These are phyloP conservation scores for Gymnoscelis rufifasciata DNA, from an alignment of 2,888 invertebrate genomes.

Conservation along the genomic window DNA sequence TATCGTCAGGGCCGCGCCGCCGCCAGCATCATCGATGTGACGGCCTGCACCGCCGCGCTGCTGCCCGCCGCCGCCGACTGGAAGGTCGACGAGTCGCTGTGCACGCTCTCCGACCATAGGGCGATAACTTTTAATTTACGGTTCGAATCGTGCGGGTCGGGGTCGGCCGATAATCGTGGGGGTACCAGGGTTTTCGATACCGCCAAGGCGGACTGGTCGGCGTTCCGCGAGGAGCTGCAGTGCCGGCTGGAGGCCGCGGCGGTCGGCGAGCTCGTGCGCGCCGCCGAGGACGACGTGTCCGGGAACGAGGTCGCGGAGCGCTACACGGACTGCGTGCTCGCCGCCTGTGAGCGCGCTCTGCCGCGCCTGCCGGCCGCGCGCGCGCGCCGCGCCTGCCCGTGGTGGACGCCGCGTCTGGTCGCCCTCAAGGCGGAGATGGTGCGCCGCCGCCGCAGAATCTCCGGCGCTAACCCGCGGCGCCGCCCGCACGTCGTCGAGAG, in stretches of 20 bases:
- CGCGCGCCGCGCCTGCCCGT: background rate
- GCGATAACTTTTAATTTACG: background rate
- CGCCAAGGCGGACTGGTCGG: background rate
- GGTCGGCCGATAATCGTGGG: too few species aligned
- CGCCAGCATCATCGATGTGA: conserved; percentile 6
- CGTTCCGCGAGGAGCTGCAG: background rate
- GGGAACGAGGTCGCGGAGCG: background rate
- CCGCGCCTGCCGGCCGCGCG: background rate
- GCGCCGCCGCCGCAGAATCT: background rate
- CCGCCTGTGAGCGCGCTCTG: background rate
- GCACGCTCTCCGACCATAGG: background rate
- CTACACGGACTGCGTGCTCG: background rate
- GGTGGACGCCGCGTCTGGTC: background rate
- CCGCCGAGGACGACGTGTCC: background rate
- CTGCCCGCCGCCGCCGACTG: background rate
- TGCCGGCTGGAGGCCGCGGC: background rate
- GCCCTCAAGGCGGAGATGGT: background rate
- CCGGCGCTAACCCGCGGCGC: background rate
- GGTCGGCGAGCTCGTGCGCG: background rate
- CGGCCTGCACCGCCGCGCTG: conserved; percentile 6
- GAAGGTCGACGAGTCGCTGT: background rate
- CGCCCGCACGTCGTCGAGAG: background rate
- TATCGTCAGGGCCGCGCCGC: background rate
- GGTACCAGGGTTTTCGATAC: background rate
- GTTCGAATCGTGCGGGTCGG: too few species aligned